Base-by-base conservation (phyloP, 2,888 invertebrate species). In the Rhagonycha lutea region DNA sequence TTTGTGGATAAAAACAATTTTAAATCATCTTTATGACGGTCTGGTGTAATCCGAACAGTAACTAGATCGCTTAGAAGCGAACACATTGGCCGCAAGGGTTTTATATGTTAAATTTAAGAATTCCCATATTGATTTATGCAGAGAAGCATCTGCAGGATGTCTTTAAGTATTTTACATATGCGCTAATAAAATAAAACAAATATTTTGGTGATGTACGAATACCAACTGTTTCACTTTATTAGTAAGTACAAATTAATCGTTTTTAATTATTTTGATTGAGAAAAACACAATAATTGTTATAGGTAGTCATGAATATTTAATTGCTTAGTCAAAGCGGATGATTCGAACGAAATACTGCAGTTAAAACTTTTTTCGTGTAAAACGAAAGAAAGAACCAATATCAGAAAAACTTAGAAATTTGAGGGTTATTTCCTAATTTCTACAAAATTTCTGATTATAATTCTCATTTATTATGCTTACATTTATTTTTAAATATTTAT, bases 61-160 rank as follows among this genome's bases (percentile, higher is more conserved):
- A 71, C 71, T 71, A 71, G 71, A 71, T 71, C 71, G 71, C 71
- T 71, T 71, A 65, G 65, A 71, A 24, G 29, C 63, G 47, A 71
- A 68, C 29, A 73, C 61, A 73, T 62, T 68, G 73, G 72, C 72
- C 72, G 68, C 67, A 67, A 47, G 72, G 73, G 73, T 69, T 73
- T 69, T 68, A 68, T 73, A 71, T 71, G 65, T 62, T 67, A 61
- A 68, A 67, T 73, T 73, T 73, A 73, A 73, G 73, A 73, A 73
- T 73, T 68, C 73, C 29, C 24, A 67, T 73, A 73, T 73, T 68
- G 73, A 73, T 72, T 72, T 73, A 68, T 68, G 68, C 23, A 62
- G 61, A 68, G 73, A 61, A 68, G 28, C 65, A 28, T 69, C 68
- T 73, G 60, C 73, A 68, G 68, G 62, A 68, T 73, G 73, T 73